A percentile compares a stretch with the other conserved stretches of the same genome.
phyloP scores from a whole-genome alignment of 2,797 vertebrate genomes.

The Melanotaenia maccullochi region DNA sequence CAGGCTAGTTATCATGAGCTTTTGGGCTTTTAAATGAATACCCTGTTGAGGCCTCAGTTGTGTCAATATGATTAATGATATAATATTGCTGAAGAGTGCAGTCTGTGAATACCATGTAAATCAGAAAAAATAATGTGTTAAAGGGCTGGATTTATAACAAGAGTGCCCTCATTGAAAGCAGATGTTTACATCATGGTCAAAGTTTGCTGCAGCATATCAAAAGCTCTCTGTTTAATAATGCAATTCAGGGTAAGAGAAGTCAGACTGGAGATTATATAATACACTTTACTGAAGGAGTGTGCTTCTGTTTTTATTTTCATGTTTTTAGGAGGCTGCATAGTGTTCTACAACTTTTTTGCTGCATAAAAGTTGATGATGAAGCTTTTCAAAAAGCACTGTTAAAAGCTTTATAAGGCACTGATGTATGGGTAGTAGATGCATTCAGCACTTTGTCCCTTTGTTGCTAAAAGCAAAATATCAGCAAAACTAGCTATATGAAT shows the following conservation, averaged over 20 bases:
- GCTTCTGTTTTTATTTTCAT: slow-evolving; percentile 47
- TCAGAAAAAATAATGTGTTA: not conserved
- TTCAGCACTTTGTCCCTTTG: not conserved
- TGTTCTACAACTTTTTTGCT: slow-evolving; percentile 27
- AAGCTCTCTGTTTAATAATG: slow-evolving; percentile 55
- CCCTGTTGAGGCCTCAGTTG: slow-evolving; percentile 8
- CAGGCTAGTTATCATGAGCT: not conserved
- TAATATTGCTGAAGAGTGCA: slow-evolving; percentile 6
- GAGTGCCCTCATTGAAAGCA: slow-evolving; percentile 3
- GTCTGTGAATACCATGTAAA: slow-evolving; percentile 7
- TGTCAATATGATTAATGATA: slow-evolving; percentile 17
- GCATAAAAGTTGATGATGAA: slow-evolving; percentile 14
- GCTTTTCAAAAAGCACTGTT: slow-evolving; percentile 27
- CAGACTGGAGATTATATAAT: slow-evolving; percentile 60
- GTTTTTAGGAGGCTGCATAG: slow-evolving; percentile 30
- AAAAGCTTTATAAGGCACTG: slow-evolving; percentile 24
- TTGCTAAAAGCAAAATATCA: slow-evolving; percentile 11
- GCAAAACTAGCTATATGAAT: not conserved
- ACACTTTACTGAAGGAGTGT: slow-evolving; percentile 56
- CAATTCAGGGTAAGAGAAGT: slow-evolving; percentile 38
- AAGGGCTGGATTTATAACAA: slow-evolving; percentile 5
- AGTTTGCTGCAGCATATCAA: slow-evolving; percentile 30
- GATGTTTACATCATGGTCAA: slow-evolving; percentile 28
- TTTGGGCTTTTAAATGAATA: slow-evolving; percentile 17
- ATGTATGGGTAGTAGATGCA: slow-evolving; percentile 9